Evolutionary conservation across 2,888 invertebrate species (phyloP).

Genomic region (Ceriagrion tenellum): DNA sequence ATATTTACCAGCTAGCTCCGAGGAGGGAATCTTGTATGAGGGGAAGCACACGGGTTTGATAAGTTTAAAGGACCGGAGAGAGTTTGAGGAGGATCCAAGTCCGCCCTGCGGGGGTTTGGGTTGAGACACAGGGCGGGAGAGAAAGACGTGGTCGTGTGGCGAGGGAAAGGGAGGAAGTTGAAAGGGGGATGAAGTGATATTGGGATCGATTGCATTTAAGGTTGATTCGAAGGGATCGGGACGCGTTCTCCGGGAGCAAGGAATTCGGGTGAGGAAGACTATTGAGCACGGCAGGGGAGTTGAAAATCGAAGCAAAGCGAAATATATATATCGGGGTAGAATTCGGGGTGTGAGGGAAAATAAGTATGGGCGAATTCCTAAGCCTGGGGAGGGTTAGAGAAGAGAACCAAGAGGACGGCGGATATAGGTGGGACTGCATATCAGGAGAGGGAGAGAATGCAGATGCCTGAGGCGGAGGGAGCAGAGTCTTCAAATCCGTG

Average conservation of each 20-base stretch:
- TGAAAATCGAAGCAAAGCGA: not conserved
- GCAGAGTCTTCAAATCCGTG: not conserved
- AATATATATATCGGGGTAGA: not conserved
- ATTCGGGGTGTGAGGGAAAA: not conserved
- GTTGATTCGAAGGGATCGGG: slow-evolving; percentile 22
- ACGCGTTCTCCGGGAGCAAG: not conserved
- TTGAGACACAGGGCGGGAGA: not conserved
- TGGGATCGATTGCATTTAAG: slow-evolving; percentile 42
- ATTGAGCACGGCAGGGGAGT: not conserved
- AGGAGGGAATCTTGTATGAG: not conserved
- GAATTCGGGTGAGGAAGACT: slow-evolving; percentile 34
- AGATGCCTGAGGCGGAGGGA: not conserved
- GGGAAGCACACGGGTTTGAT: not conserved
- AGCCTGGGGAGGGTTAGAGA: not conserved
- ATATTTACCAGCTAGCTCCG: not conserved
- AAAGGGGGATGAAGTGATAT: slow-evolving; percentile 36
- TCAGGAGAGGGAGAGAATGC: not conserved
- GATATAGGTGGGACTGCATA: not conserved
- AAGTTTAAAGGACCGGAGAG: no score
- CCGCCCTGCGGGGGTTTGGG: no score
- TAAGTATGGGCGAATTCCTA: not conserved
- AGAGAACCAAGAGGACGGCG: not conserved
- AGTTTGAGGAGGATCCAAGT: not conserved
- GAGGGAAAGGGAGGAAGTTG: not conserved
- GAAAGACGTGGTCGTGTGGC: no score